Evolutionary conservation across 1,140 invertebrate genomes (phyloP).

Genomic region (Ylistrum balloti): DNA sequence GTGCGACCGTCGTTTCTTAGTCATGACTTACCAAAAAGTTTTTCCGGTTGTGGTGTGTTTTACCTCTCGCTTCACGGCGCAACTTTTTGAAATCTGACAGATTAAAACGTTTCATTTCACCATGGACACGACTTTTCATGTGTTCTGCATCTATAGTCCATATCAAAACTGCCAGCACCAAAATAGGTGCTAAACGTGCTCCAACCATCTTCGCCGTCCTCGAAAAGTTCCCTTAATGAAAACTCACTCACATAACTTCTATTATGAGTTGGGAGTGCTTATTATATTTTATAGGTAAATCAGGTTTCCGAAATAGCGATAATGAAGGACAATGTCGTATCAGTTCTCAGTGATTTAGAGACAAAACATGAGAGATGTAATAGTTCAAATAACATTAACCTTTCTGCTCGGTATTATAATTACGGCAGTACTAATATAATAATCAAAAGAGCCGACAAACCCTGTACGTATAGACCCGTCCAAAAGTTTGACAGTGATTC

Average conservation of each 20-base stretch:
- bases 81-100: neutral
- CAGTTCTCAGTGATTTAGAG: no score
- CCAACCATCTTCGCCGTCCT: neutral
- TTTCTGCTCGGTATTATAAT: no score
- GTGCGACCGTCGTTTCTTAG: neutral
- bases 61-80: neutral
- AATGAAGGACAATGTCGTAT: no score
- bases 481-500: conserved; percentile 19
- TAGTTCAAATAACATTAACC: no score
- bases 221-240: neutral
- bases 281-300: neutral
- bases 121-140: neutral
- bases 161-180: neutral
- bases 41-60: neutral
- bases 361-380: no score
- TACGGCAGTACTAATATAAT: no score
- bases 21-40: neutral
- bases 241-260: neutral
- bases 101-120: neutral
- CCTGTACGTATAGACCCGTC: neutral
- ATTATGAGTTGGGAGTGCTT: neutral
- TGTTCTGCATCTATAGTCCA: conserved; percentile 5
- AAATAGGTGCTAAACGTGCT: neutral
- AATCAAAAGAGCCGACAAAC: no score
- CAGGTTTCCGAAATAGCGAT: neutral